These are phyloP conservation scores for Dasyornis broadbenti DNA, from an alignment of 2,113 vertebrate species.

Conservation along the genomic window DNA sequence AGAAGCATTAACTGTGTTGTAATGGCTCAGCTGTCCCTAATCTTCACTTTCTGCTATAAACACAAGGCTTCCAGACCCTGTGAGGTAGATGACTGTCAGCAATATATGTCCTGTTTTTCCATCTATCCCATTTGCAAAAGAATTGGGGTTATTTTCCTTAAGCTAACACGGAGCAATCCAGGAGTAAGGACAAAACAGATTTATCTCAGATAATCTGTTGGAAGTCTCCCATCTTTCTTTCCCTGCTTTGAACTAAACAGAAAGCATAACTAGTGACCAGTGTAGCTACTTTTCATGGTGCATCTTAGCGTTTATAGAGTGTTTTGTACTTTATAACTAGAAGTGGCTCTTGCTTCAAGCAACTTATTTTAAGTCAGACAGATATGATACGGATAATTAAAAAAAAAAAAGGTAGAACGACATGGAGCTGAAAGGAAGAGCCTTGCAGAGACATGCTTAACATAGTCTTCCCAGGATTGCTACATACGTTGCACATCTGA, in stretches of 20 bases:
- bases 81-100: neutral
- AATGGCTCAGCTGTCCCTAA: neutral
- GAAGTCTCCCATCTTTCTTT: neutral
- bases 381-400: neutral
- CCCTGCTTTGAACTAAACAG: neutral
- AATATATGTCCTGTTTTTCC: neutral
- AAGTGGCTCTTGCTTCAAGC: neutral
- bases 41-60: neutral
- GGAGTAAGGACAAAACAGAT: neutral
- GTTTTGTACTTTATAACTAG: neutral
- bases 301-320: neutral
- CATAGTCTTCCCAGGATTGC: neutral
- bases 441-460: constrained; percentile 4
- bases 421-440: neutral
- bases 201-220: neutral
- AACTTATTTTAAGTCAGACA: neutral
- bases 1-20: neutral
- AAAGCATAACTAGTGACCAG: fast-evolving
- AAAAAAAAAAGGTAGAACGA: neutral
- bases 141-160: neutral
- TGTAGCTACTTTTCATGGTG: neutral
- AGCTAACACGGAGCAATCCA: neutral
- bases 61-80: neutral
- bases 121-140: neutral
- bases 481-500: neutral